phyloP scores from a whole-genome alignment of 2,888 invertebrate genomes.

The Adelphocoris suturalis region DNA sequence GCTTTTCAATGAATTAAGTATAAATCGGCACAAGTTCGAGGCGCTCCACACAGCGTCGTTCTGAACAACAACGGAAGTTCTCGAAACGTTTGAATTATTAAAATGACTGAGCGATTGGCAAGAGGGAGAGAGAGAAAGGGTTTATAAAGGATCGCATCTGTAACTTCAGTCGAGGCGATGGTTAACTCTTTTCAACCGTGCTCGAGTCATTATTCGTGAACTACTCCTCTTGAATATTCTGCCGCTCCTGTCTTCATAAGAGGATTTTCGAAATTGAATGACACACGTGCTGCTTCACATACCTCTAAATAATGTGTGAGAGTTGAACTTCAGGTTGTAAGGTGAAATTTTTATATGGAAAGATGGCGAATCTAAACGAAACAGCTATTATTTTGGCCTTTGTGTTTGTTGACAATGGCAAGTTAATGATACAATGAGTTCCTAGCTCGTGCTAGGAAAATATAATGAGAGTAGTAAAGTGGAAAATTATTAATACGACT shows the following conservation, averaged over 20 bases:
- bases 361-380: no score
- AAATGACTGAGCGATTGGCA: slow-evolving; percentile 54
- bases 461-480: no score
- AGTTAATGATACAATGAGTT: no score
- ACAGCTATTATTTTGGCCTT: no score
- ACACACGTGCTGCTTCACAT: background rate
- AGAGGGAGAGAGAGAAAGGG: slow-evolving; percentile 44
- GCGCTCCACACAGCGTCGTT: background rate
- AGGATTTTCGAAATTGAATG: slow-evolving; percentile 14
- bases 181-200: slow-evolving; percentile 19
- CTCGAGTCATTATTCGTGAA: slow-evolving; percentile 36
- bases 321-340: background rate
- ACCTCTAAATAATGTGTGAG: background rate
- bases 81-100: slow-evolving; percentile 60
- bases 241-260: slow-evolving; percentile 1
- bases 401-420: no score
- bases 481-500: no score
- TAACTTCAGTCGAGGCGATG: background rate
- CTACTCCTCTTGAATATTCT: slow-evolving; percentile 18
- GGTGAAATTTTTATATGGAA: no score
- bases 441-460: no score
- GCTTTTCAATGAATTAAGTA: slow-evolving; percentile 68
- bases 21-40: slow-evolving; percentile 65
- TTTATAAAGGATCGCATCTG: slow-evolving; percentile 37
- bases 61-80: slow-evolving; percentile 36